Conservation (phyloP, 1,140 invertebrate species). For the Gryon sp. region DNA sequence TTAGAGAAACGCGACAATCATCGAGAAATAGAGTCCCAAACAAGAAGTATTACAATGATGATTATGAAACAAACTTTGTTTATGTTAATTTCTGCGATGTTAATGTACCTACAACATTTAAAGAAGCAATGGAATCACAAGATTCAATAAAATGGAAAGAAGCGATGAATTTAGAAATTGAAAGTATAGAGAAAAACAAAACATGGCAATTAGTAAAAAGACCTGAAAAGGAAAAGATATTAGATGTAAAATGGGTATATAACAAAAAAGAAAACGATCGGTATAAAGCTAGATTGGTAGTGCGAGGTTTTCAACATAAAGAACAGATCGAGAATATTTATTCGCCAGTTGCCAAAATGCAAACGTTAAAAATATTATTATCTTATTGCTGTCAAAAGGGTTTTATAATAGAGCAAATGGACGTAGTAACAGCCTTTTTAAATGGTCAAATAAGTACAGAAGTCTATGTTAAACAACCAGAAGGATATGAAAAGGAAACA, state of each 20-base stretch:
- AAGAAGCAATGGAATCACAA: constrained; percentile 9
- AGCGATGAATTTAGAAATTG: constrained; percentile 31
- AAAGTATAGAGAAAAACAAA: constrained; percentile 47
- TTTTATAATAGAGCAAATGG: constrained; percentile 42
- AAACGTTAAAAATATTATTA: constrained; percentile 52
- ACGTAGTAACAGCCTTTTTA: constrained; percentile 45
- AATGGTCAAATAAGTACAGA: constrained; percentile 39
- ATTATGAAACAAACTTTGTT: constrained; percentile 18
- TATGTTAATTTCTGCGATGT: constrained; percentile 21
- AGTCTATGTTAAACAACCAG: constrained; percentile 32
- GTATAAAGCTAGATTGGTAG: constrained; percentile 59
- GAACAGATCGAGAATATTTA: constrained; percentile 51
- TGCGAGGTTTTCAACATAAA: constrained; percentile 54
- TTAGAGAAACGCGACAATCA: neutral
- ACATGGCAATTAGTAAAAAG: constrained; percentile 54
- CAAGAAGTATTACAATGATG: constrained; percentile 12
- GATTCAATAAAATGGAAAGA: constrained; percentile 10
- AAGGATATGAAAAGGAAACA: constrained; percentile 11
- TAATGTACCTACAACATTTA: constrained; percentile 1
- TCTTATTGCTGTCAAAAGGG: constrained; percentile 34
- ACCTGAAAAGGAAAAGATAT: constrained; percentile 26
- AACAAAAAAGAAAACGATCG: constrained; percentile 46
- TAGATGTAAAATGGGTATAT: constrained; percentile 52
- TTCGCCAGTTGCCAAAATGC: constrained; percentile 48
- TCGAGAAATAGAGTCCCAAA: constrained; percentile 9